phyloP scores from a whole-genome alignment of 2,888 invertebrate species.

The Netelia virgata region DNA sequence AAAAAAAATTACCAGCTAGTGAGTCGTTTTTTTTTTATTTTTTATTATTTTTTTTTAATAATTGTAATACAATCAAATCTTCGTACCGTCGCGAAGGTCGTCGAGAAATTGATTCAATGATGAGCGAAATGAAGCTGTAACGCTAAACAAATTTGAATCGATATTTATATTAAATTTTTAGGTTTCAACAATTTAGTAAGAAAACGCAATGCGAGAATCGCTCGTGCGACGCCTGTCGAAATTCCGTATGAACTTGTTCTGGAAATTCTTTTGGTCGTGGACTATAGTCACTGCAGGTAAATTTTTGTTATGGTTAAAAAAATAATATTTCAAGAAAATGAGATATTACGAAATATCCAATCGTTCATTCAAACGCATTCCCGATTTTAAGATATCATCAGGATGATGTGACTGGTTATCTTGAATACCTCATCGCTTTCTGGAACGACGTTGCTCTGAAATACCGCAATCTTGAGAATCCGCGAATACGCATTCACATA shows the following conservation, averaged over 20 bases:
- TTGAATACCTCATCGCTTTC: slow-evolving; percentile 56
- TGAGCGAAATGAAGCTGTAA: not conserved
- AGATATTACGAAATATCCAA: not conserved
- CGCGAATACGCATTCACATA: slow-evolving; percentile 58
- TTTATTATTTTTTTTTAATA: not conserved
- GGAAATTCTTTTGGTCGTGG: not conserved
- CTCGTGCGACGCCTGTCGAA: not conserved
- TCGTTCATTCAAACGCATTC: not conserved
- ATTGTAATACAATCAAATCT: not conserved
- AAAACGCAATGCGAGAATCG: not conserved
- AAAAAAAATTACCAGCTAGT: not conserved
- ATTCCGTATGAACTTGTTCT: not conserved
- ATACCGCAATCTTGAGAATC: slow-evolving; percentile 50
- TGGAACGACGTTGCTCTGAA: slow-evolving; percentile 55
- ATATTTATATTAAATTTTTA: not conserved
- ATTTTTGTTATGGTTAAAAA: not conserved
- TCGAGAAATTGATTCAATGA: not conserved
- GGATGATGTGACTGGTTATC: not conserved
- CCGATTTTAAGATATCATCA: not conserved
- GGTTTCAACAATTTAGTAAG: not conserved
- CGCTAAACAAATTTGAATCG: not conserved
- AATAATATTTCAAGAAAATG: not conserved
- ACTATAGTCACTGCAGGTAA: not conserved
- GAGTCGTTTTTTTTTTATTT: not conserved
- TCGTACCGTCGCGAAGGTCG: not conserved